A percentile compares a stretch with the other conserved stretches of the same genome.
Conservation (phyloP, 2,113 vertebrate genomes). For the Chaetorhynchus papuensis region DNA sequence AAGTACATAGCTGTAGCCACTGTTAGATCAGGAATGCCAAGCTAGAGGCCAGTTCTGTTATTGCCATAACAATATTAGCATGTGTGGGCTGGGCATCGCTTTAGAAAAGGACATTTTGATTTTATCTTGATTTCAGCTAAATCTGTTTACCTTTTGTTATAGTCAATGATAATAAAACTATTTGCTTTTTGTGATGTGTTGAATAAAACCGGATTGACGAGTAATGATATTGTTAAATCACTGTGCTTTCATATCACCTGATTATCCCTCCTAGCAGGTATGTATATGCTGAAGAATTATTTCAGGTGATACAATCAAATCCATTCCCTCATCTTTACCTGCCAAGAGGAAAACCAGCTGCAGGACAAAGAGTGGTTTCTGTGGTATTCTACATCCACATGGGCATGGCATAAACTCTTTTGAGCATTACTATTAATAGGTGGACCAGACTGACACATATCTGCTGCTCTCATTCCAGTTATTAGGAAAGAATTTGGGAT, state of each 20-base stretch:
- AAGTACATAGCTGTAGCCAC: not conserved
- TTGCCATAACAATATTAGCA: not conserved
- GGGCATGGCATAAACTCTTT: not conserved
- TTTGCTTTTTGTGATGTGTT: not conserved
- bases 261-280: not conserved
- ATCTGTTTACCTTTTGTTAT: not conserved
- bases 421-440: not conserved
- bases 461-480: not conserved
- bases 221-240: not conserved
- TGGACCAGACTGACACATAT: not conserved
- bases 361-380: not conserved
- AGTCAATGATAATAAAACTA: not conserved
- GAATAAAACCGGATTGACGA: not conserved
- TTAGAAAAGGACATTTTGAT: not conserved
- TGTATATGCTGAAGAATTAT: not conserved
- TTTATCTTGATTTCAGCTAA: not conserved
- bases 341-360: not conserved
- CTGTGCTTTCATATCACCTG: not conserved
- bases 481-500: not conserved
- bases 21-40: not conserved
- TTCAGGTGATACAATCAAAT: not conserved
- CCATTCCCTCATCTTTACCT: not conserved
- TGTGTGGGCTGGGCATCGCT: not conserved
- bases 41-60: not conserved
- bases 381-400: not conserved